These are phyloP conservation scores for Chironomus riparius DNA, from an alignment of 2,888 invertebrate genomes.

Conservation along the genomic window DNA sequence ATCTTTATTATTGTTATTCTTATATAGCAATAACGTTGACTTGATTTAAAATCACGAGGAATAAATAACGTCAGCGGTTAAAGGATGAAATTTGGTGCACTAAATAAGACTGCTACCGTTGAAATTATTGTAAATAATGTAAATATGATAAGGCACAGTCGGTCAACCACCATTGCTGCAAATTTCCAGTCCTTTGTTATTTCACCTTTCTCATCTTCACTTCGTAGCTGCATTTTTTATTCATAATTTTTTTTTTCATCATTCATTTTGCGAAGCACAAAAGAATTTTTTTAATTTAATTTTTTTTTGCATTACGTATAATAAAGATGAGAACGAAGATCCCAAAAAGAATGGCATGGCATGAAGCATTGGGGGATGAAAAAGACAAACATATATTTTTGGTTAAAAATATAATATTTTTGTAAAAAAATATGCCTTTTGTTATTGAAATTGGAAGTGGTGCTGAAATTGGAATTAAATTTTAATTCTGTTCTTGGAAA, in stretches of 20 bases:
- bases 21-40: constrained; percentile 17
- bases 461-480: no score
- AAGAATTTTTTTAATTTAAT: background rate
- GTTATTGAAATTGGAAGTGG: no score
- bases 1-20: constrained; percentile 16
- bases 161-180: constrained; percentile 98
- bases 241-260: background rate
- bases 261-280: background rate
- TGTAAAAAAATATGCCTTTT: no score
- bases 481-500: no score
- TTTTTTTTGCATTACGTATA: background rate
- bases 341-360: background rate
- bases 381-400: no score
- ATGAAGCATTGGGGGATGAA: no score
- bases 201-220: constrained; percentile 87
- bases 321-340: background rate
- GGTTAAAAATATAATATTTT: no score
- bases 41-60: constrained; percentile 1
- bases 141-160: constrained; percentile 99
- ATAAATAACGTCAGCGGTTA: constrained; percentile 17
- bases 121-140: constrained; percentile 95
- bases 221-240: constrained; percentile 56
- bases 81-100: constrained; percentile 91
- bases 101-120: constrained; percentile 90
- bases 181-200: constrained; percentile 98